Percentiles rank a stretch among this genome's conserved stretches.
Evolutionary conservation across 2,797 vertebrate genomes (phyloP).

Genomic region (Phoebastria nigripes): DNA sequence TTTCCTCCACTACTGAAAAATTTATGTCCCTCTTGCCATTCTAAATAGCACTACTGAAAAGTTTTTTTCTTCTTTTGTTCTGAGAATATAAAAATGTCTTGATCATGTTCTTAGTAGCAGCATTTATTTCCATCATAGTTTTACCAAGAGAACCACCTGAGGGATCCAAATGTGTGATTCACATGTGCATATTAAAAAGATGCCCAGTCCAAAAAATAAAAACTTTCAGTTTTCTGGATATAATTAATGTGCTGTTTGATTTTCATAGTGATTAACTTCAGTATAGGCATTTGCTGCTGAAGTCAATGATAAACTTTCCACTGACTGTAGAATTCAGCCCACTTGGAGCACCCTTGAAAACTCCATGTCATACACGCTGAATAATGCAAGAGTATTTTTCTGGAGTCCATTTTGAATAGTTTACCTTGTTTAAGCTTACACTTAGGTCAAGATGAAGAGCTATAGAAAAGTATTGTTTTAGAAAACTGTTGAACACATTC

Average conservation of each 20-base stretch:
- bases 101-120: background rate
- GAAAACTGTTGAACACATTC: background rate
- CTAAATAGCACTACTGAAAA: background rate
- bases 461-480: background rate
- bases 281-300: background rate
- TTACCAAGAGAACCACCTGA: background rate
- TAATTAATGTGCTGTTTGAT: background rate
- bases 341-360: background rate
- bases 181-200: background rate
- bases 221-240: background rate
- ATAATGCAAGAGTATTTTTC: background rate
- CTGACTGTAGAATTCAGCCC: background rate
- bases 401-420: background rate
- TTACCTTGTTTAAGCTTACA: background rate
- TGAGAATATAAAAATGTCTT: background rate
- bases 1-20: background rate
- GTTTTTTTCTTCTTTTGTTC: rapidly evolving
- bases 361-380: background rate
- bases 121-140: background rate
- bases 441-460: background rate
- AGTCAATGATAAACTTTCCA: background rate
- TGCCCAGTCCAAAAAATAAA: background rate
- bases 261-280: background rate
- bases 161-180: background rate
- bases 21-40: background rate